These are phyloP conservation scores for Enteromius trimaculatus DNA, from an alignment of 2,797 vertebrate genomes.

Conservation along the genomic window DNA sequence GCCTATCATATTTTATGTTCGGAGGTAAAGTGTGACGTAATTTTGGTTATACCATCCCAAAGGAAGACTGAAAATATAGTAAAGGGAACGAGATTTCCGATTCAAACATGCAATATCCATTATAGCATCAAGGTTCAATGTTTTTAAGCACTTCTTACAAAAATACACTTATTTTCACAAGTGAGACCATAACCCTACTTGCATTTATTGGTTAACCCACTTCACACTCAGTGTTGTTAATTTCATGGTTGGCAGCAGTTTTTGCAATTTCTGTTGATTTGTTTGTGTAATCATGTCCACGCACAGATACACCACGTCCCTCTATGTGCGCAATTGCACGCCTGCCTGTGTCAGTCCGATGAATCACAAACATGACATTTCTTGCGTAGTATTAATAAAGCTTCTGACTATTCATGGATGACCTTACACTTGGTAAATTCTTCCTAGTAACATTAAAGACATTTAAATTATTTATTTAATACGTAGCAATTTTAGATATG, in stretches of 20 bases:
- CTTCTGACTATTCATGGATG: conserved; percentile 31
- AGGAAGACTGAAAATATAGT: not conserved
- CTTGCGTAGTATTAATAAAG: conserved; percentile 17
- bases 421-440: not conserved
- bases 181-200: not conserved
- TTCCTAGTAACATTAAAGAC: conserved; percentile 2
- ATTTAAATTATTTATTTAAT: not conserved
- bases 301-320: conserved; percentile 14
- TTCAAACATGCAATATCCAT: not conserved
- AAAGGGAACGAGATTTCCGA: not conserved
- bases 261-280: conserved; percentile 16
- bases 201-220: not conserved
- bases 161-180: not conserved
- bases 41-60: not conserved
- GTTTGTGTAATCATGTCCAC: conserved; percentile 4
- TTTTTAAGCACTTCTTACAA: not conserved
- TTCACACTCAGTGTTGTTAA: not conserved
- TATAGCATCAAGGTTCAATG: not conserved
- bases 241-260: conserved; percentile 16
- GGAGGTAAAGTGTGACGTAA: too few species aligned
- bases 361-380: conserved; percentile 41
- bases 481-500: conserved; percentile 2
- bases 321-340: conserved; percentile 1
- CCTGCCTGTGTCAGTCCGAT: conserved; percentile 29
- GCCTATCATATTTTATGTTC: not conserved